Evolutionary conservation across 2,888 invertebrate genomes (phyloP).

Genomic region (Mythimna lalbum): DNA sequence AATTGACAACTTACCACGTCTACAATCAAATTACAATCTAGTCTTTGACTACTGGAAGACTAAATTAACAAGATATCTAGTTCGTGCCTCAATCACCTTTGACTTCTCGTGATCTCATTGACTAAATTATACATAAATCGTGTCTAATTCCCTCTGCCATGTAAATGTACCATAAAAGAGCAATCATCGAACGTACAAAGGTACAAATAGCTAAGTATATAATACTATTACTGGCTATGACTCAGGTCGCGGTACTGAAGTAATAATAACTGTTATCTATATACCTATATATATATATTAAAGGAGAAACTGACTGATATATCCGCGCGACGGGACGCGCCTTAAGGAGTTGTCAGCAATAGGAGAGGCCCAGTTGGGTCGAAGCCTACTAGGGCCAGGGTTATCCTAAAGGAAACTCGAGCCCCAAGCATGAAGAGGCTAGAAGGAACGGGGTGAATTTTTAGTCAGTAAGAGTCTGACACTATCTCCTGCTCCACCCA

Average conservation of each 20-base stretch:
- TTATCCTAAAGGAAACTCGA: too few relatives aligned
- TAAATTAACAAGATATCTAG: slow-evolving; percentile 31
- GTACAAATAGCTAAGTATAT: slow-evolving; percentile 18
- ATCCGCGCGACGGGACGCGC: too few relatives aligned
- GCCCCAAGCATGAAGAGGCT: too few relatives aligned
- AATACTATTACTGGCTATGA: slow-evolving; percentile 32
- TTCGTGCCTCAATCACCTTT: slow-evolving; percentile 44
- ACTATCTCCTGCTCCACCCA: too few relatives aligned
- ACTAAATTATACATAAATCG: slow-evolving; percentile 55
- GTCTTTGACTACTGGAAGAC: slow-evolving; percentile 6
- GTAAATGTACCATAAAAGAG: slow-evolving; percentile 54
- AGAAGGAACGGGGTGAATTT: too few relatives aligned
- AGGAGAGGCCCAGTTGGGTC: too few relatives aligned
- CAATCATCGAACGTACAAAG: slow-evolving; percentile 38
- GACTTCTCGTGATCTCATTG: slow-evolving; percentile 53
- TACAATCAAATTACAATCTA: too few relatives aligned
- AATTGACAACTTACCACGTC: too few relatives aligned
- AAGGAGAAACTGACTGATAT: too few relatives aligned
- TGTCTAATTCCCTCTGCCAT: slow-evolving; percentile 54
- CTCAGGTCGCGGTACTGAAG: slow-evolving; percentile 42
- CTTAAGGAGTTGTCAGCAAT: too few relatives aligned
- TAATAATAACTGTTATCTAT: slow-evolving; percentile 31
- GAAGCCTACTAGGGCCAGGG: too few relatives aligned
- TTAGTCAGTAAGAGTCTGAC: too few relatives aligned
- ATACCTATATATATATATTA: slow-evolving; percentile 4